These are phyloP conservation scores for Sarcophaga rosellei DNA, from an alignment of 2,888 invertebrate genomes.

Conservation along the genomic window DNA sequence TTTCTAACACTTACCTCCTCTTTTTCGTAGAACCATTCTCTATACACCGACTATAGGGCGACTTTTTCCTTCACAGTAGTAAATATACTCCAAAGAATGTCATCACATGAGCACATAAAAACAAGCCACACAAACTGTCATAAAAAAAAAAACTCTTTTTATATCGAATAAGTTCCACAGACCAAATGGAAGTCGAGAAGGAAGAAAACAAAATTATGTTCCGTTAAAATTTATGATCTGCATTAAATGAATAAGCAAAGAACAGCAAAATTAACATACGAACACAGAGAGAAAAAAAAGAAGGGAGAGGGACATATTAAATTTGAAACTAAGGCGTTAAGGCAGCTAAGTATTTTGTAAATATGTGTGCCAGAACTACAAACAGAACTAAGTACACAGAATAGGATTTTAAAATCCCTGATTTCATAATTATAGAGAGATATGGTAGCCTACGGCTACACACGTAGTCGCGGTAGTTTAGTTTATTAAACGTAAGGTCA, in stretches of 20 bases:
- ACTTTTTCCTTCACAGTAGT: background rate
- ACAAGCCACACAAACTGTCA: conserved; percentile 25
- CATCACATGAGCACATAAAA: conserved; percentile 43
- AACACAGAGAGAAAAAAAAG: background rate
- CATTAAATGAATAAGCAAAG: conserved; percentile 26
- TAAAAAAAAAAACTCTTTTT: conserved; percentile 47
- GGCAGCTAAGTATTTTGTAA: background rate
- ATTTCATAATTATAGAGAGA: too few relatives aligned
- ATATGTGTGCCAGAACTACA: background rate
- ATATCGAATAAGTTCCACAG: conserved; percentile 25
- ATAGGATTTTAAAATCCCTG: too few relatives aligned
- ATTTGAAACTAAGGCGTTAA: background rate
- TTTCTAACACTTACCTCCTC: too few relatives aligned
- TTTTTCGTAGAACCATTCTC: too few relatives aligned
- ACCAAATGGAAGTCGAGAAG: background rate
- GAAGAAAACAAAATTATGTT: conserved; percentile 29
- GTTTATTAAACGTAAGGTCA: too few relatives aligned
- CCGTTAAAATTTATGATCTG: conserved; percentile 56
- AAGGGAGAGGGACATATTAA: background rate
- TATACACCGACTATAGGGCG: background rate
- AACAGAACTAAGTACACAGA: too few relatives aligned
- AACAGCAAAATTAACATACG: conserved; percentile 1
- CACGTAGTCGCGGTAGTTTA: too few relatives aligned
- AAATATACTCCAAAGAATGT: conserved; percentile 34
- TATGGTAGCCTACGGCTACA: too few relatives aligned